phyloP scores from a whole-genome alignment of 2,113 vertebrate genomes.

The Melanocharis versteri region DNA sequence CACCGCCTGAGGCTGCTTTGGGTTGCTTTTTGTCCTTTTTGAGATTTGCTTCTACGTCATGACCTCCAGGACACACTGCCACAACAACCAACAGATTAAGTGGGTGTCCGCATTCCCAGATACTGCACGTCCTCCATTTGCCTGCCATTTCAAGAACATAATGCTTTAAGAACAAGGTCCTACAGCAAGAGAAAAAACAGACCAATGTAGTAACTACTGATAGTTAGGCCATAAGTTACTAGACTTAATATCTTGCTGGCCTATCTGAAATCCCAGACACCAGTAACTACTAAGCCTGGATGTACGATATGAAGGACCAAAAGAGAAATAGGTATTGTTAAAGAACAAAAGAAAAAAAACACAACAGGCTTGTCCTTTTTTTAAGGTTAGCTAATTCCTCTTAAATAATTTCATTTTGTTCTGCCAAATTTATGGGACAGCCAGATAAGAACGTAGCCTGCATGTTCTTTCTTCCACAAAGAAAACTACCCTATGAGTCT shows the following conservation, averaged over 20 bases:
- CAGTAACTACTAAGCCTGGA: background rate
- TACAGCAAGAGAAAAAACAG: background rate
- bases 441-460: background rate
- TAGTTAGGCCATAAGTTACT: background rate
- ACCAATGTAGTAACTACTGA: background rate
- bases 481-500: background rate
- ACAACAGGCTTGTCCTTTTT: background rate
- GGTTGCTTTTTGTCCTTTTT: background rate
- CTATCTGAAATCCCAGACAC: background rate
- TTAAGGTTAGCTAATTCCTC: background rate
- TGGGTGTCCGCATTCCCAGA: background rate
- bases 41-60: background rate
- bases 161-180: background rate
- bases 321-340: background rate
- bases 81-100: background rate
- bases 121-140: fast-evolving
- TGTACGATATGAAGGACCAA: background rate
- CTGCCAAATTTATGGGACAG: background rate
- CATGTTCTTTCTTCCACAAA: background rate
- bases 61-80: background rate
- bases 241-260: background rate
- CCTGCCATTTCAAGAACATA: background rate
- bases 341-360: background rate
- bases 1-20: background rate
- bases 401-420: background rate